These are phyloP conservation scores for Grammomys dolichurus DNA, from an alignment of 2,113 vertebrate species.

Conservation along the genomic window DNA sequence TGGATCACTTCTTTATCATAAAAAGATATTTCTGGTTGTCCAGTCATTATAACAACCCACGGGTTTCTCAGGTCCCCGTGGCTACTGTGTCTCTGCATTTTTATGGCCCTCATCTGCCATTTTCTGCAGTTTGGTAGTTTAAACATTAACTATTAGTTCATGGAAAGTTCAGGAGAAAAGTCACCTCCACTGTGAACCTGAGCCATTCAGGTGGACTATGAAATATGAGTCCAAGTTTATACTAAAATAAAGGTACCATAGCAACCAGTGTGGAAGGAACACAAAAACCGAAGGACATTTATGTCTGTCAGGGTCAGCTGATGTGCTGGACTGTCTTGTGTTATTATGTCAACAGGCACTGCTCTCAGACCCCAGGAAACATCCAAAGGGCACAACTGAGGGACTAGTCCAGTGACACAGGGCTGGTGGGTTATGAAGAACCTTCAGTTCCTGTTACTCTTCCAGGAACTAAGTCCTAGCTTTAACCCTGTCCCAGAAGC, in stretches of 20 bases:
- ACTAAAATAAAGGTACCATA: constrained; percentile 66
- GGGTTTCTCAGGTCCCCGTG: background rate
- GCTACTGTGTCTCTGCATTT: background rate
- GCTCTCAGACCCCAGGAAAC: constrained; percentile 43
- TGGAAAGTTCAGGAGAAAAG: constrained; percentile 58
- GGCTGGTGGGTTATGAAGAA: background rate
- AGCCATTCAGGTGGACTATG: constrained; percentile 27
- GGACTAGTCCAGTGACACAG: background rate
- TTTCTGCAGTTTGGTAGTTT: constrained; percentile 42
- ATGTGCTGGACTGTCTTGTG: constrained; percentile 34
- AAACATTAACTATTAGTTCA: constrained; percentile 50
- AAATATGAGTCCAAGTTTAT: constrained; percentile 72
- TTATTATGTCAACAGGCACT: constrained; percentile 69
- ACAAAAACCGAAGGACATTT: constrained; percentile 36
- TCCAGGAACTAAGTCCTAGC: constrained; percentile 17
- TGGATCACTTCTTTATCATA: constrained; percentile 21
- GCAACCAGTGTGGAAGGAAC: constrained; percentile 17
- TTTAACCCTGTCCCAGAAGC: background rate
- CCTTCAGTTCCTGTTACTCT: background rate
- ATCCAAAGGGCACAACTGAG: background rate
- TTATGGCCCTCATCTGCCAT: background rate
- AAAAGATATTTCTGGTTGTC: background rate
- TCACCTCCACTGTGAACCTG: constrained; percentile 73
- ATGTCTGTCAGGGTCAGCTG: constrained; percentile 64
- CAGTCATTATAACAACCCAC: background rate